Evolutionary conservation across 2,113 vertebrate species (phyloP), one percentile per base, ranked within the genome.

Genomic region (Trichechus manatus): DNA sequence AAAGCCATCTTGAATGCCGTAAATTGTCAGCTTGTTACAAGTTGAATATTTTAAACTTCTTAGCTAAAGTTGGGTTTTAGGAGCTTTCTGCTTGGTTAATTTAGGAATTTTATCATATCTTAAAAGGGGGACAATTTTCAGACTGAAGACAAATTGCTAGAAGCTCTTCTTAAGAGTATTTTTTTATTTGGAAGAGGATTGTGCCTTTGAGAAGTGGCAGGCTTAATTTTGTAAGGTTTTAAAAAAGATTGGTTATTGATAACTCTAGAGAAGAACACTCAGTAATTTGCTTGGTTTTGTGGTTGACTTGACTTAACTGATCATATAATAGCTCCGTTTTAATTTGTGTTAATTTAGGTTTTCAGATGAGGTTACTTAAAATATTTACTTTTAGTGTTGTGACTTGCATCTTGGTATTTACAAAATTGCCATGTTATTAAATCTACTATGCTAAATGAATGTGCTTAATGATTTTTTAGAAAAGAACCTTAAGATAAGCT

Each of bases 331-430:
- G 85, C 6, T 89, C 42, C 27, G 72, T 68, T 50, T 82, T 92
- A 80, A 86, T 84, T 93, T 97, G 13, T 63, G 42, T 84, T 93
- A 74, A 92, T 82, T 89, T 83, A 92, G 80, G 82, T 87, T 92
- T 95, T 92, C 33, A 81, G n/a, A 10, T 81, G 29, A 59, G 10
- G 14, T 77, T 91, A 95, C 70, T 75, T 83, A 36, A 79, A 95
- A 23, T 84, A 74, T 80, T 80, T 91, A 39, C 13, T 89, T 92
- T 86, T 83, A 36, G 47, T 89, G 31, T 84, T 63, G 39, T 70
- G 33, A 84, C n/a, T 96, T 90, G 92, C 93, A 70, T 84, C 63
- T 80, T 91, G 63, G 27, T 29, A 56, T 97, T 39, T 94, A n/a
- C 9, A 77, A 63, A 53, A 88, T 91, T 91, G 15, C 50, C 20